A percentile compares a stretch with the other conserved stretches of the same genome.
Evolutionary conservation across 1,140 invertebrate genomes (phyloP).

Genomic region (Adelges cooleyi): DNA sequence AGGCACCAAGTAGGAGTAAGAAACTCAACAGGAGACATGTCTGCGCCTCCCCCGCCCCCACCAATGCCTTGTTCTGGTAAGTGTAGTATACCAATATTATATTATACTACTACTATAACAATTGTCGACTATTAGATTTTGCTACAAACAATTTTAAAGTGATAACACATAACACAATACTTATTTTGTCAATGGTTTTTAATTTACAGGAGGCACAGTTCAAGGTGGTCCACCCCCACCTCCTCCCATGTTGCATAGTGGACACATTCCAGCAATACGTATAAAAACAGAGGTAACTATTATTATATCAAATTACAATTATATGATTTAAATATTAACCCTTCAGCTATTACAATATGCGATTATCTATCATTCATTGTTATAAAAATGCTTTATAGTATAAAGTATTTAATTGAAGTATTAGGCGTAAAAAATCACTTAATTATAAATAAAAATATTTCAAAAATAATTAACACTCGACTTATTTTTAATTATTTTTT

Average conservation of each 20-base stretch:
- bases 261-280: slow-evolving; percentile 43
- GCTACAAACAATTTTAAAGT: not conserved
- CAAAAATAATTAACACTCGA: too few relatives aligned
- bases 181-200: not conserved
- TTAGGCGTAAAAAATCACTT: too few relatives aligned
- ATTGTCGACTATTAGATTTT: not conserved
- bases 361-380: too few relatives aligned
- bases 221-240: slow-evolving; percentile 36
- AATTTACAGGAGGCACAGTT: slow-evolving; percentile 2
- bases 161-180: not conserved
- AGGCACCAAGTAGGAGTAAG: slow-evolving; percentile 20
- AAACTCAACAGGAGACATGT: slow-evolving; percentile 1
- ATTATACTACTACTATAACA: too few relatives aligned
- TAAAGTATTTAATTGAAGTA: too few relatives aligned
- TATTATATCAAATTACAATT: too few relatives aligned
- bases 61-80: slow-evolving; percentile 5
- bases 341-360: too few relatives aligned
- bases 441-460: too few relatives aligned
- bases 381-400: too few relatives aligned
- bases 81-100: too few relatives aligned
- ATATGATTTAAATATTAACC: too few relatives aligned
- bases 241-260: slow-evolving; percentile 44
- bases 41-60: not conserved
- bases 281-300: slow-evolving; percentile 41
- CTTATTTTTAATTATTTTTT: too few relatives aligned